Conservation (phyloP, 1,140 invertebrate species). For the Drosophila erecta region DNA sequence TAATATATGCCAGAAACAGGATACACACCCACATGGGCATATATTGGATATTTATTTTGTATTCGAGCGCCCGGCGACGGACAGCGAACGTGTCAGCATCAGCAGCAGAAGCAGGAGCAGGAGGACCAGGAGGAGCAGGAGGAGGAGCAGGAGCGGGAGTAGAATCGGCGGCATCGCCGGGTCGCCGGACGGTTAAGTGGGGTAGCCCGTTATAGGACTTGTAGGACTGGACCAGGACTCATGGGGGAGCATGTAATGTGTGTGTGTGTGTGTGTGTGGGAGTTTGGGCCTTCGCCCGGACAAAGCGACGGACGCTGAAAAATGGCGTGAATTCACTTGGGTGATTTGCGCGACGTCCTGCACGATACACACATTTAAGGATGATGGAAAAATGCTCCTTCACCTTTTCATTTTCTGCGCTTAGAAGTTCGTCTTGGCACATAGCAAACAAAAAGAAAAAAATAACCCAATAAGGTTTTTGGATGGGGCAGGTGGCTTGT, state of each 20-base stretch:
- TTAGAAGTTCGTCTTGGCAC: conserved; percentile 28
- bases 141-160: not conserved
- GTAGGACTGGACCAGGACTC: conserved; percentile 25
- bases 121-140: not conserved
- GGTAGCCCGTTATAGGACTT: conserved; percentile 50
- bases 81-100: conserved; percentile 76
- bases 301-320: conserved; percentile 76
- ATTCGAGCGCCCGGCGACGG: conserved; percentile 76
- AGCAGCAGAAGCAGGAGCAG: conserved; percentile 38
- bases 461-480: conserved; percentile 7
- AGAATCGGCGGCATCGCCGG: conserved; percentile 55
- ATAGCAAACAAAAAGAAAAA: conserved; percentile 23
- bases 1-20: conserved; percentile 84
- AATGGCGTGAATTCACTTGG: conserved; percentile 82
- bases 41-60: conserved; percentile 84
- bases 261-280: conserved; percentile 21
- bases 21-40: conserved; percentile 82
- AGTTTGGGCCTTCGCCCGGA: conserved; percentile 60
- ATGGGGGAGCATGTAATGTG: conserved; percentile 4
- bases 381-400: conserved; percentile 55
- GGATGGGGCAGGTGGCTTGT: not conserved
- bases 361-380: conserved; percentile 60
- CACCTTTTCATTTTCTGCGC: conserved; percentile 49
- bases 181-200: conserved; percentile 66
- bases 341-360: conserved; percentile 72